These are phyloP conservation scores for Steinernema carpocapsae DNA, from an alignment of 2,888 invertebrate species.

Conservation along the genomic window DNA sequence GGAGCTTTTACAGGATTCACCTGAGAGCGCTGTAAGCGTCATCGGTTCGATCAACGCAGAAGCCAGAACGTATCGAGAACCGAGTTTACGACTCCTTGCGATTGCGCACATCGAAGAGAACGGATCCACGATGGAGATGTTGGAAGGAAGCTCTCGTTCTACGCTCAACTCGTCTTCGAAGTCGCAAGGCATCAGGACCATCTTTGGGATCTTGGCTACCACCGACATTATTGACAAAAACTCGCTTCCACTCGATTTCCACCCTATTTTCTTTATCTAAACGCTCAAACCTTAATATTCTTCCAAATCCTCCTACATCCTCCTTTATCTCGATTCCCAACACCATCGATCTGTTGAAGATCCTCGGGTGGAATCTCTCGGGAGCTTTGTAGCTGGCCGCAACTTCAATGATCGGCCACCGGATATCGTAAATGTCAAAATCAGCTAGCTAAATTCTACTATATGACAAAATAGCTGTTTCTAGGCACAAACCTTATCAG, in stretches of 20 bases:
- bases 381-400: neutral
- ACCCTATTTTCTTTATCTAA: neutral
- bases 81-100: neutral
- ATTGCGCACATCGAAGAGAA: constrained; percentile 7
- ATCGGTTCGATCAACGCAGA: neutral
- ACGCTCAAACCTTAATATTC: no score
- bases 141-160: neutral
- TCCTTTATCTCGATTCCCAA: neutral
- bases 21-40: neutral
- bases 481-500: neutral
- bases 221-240: neutral
- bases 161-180: neutral
- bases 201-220: neutral
- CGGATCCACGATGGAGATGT: constrained; percentile 6
- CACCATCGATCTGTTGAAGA: neutral
- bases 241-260: neutral
- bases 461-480: neutral
- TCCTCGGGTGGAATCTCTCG: neutral
- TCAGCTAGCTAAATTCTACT: neutral
- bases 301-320: neutral
- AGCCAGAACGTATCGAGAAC: neutral
- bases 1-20: no score
- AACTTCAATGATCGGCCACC: constrained; percentile 12
- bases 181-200: constrained; percentile 19
- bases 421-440: constrained; percentile 22